A percentile compares a stretch with the other conserved stretches of the same genome.
These are phyloP conservation scores for Meriones psammophilus DNA, from an alignment of 2,797 vertebrate species.

Conservation along the genomic window DNA sequence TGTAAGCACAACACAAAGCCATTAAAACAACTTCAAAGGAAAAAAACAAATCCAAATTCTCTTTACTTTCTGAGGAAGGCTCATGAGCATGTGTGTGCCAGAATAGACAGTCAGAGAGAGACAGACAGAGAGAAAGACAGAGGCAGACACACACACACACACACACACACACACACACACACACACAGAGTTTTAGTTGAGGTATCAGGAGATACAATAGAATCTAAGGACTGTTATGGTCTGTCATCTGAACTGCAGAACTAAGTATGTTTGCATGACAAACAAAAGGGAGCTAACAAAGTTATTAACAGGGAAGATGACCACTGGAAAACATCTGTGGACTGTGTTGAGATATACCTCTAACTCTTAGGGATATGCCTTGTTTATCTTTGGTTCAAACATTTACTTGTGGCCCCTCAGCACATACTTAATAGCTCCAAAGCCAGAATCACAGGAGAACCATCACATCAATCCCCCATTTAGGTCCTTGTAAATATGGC, in stretches of 20 bases:
- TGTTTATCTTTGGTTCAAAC: background rate
- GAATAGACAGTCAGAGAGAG: background rate
- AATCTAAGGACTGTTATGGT: background rate
- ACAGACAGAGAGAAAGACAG: too few relatives aligned
- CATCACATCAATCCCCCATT: background rate
- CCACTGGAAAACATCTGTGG: background rate
- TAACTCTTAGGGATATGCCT: background rate
- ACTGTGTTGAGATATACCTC: background rate
- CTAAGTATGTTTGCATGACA: background rate
- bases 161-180: too few relatives aligned
- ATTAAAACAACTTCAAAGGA: conserved; percentile 35
- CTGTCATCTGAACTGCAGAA: background rate
- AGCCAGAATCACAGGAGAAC: background rate
- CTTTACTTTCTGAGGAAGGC: background rate
- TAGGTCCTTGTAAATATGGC: background rate
- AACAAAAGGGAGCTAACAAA: background rate
- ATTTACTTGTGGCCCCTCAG: background rate
- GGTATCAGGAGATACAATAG: background rate
- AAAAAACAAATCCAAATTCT: conserved; percentile 19
- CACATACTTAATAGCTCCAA: background rate
- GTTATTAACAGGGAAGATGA: background rate
- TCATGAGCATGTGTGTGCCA: background rate
- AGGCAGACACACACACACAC: too few relatives aligned
- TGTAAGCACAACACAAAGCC: conserved; percentile 33
- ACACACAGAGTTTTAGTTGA: background rate